Conservation (phyloP, 1,140 invertebrate genomes). For the Batillaria attramentaria region DNA sequence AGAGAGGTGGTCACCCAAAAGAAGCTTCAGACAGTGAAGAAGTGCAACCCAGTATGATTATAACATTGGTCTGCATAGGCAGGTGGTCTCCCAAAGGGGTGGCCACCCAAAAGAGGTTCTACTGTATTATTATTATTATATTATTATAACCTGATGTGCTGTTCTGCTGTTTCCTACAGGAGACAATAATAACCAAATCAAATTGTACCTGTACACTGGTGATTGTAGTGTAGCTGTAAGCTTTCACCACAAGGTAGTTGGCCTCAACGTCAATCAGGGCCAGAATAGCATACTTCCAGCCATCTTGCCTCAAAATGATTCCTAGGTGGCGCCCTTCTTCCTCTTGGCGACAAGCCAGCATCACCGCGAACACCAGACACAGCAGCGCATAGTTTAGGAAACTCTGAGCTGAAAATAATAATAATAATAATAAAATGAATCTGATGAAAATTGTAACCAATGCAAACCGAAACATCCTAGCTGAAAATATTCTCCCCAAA, state of each 20-base stretch:
- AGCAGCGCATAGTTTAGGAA: constrained; percentile 85
- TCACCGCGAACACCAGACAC: constrained; percentile 83
- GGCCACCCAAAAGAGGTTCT: too few relatives aligned
- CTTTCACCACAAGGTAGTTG: constrained; percentile 82
- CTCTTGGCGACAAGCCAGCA: constrained; percentile 80
- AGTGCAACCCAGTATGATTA: too few relatives aligned
- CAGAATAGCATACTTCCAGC: constrained; percentile 83
- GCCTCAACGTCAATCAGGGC: constrained; percentile 87
- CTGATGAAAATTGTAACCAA: neutral
- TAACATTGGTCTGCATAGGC: too few relatives aligned
- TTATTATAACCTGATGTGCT: too few relatives aligned
- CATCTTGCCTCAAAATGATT: constrained; percentile 79
- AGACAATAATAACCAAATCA: neutral
- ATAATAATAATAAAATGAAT: neutral
- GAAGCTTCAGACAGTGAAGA: too few relatives aligned
- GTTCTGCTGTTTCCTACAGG: neutral
- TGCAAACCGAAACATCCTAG: neutral
- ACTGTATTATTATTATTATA: too few relatives aligned
- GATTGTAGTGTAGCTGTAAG: constrained; percentile 78
- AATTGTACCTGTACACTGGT: constrained; percentile 73
- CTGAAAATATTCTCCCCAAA: neutral
- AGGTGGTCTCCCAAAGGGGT: too few relatives aligned
- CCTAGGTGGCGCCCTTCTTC: constrained; percentile 76
- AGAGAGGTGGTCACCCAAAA: too few relatives aligned
- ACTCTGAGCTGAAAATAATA: constrained; percentile 82